Percentiles rank a stretch among this genome's conserved stretches.
These are phyloP conservation scores for Zoanthus solanderi DNA, from an alignment of 92 coral and sea anemone species.

Conservation along the genomic window DNA sequence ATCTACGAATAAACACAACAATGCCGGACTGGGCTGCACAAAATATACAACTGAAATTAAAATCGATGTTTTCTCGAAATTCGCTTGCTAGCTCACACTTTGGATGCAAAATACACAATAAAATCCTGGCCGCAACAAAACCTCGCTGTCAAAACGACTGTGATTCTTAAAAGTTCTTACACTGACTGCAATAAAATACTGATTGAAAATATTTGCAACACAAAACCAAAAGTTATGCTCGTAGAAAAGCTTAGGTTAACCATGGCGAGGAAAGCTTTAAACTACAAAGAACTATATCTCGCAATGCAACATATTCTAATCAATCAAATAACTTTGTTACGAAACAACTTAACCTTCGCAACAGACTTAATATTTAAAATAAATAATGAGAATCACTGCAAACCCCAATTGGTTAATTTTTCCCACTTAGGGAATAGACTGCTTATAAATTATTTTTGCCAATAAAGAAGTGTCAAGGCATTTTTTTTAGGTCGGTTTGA, in stretches of 20 bases:
- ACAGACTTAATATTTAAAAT: slow-evolving; percentile 19
- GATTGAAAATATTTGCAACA: background rate
- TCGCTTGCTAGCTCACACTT: background rate
- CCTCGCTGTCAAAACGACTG: background rate
- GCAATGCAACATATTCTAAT: background rate
- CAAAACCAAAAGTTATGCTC: background rate
- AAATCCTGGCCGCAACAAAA: background rate
- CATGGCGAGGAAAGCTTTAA: background rate
- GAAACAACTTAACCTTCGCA: background rate
- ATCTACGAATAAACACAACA: too few relatives aligned
- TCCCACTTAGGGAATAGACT: background rate
- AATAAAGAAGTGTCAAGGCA: background rate
- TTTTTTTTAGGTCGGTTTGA: background rate
- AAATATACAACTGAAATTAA: background rate
- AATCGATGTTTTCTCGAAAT: background rate
- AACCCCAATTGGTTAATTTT: background rate
- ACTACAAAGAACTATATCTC: background rate
- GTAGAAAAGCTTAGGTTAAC: background rate
- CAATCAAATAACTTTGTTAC: background rate
- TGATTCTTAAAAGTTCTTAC: background rate
- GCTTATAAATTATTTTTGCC: slow-evolving; percentile 36
- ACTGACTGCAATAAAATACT: background rate
- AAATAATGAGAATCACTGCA: slow-evolving; percentile 28
- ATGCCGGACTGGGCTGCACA: background rate
- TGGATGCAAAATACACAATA: background rate